Percentiles rank a stretch among this genome's conserved stretches.
phyloP scores from a whole-genome alignment of 2,888 invertebrate species.

The Eilema caniola region DNA sequence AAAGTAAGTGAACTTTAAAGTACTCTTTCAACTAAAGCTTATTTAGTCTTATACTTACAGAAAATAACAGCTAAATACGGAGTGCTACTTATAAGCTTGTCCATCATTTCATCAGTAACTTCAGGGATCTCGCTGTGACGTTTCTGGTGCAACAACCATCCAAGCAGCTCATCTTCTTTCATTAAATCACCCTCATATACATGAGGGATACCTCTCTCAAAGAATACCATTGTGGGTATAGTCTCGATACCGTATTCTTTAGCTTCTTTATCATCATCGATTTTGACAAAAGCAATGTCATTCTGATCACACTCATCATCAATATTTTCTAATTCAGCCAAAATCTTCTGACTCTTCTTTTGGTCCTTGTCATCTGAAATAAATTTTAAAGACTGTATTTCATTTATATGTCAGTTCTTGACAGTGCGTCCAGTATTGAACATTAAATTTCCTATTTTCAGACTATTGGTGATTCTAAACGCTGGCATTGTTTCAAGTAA shows the following conservation, averaged over 20 bases:
- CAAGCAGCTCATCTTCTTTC: slow-evolving; percentile 96
- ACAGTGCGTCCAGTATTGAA: slow-evolving; percentile 61
- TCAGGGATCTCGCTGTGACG: slow-evolving; percentile 96
- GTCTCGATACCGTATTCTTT: slow-evolving; percentile 95
- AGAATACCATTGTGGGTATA: slow-evolving; percentile 93
- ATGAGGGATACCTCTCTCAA: slow-evolving; percentile 91
- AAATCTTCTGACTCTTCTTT: slow-evolving; percentile 95
- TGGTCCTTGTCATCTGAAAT: slow-evolving; percentile 95
- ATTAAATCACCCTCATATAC: slow-evolving; percentile 94
- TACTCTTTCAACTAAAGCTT: neutral
- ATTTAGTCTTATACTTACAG: slow-evolving; percentile 89
- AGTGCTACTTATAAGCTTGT: slow-evolving; percentile 93
- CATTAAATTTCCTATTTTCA: slow-evolving; percentile 54
- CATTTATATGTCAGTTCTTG: slow-evolving; percentile 84
- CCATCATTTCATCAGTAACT: slow-evolving; percentile 97
- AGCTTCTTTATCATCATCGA: slow-evolving; percentile 95
- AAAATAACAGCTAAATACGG: slow-evolving; percentile 95
- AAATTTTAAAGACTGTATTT: slow-evolving; percentile 80
- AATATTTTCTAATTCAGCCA: slow-evolving; percentile 95
- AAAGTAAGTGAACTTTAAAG: too few species aligned
- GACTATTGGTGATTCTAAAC: slow-evolving; percentile 58
- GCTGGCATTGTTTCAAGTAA: slow-evolving; percentile 68
- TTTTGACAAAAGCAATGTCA: slow-evolving; percentile 96
- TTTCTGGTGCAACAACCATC: slow-evolving; percentile 96
- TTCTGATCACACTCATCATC: slow-evolving; percentile 98